Evolutionary conservation across 2,113 vertebrate genomes (phyloP).

Genomic region (Xiphorhynchus elegans): DNA sequence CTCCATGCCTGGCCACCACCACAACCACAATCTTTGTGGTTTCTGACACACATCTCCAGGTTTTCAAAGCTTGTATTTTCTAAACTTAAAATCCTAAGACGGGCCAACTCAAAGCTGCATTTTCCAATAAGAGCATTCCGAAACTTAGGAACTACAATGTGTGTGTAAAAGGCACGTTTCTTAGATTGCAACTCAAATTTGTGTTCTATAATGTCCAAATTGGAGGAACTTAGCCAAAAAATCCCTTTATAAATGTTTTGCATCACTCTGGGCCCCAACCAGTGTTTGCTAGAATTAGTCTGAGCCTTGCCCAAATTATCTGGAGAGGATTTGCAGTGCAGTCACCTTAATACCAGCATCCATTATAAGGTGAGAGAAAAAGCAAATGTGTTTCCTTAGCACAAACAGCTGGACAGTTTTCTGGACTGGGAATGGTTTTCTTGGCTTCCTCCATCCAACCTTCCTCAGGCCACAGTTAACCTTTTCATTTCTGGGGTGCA

Average conservation of each 20-base stretch:
- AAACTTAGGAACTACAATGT: background rate
- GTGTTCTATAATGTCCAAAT: background rate
- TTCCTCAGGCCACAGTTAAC: background rate
- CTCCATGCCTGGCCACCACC: background rate
- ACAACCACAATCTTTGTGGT: background rate
- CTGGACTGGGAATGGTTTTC: background rate
- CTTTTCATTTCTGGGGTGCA: background rate
- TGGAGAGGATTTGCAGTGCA: background rate
- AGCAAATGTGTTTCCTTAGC: background rate
- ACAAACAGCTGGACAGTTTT: background rate
- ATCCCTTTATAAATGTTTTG: background rate
- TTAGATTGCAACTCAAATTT: background rate
- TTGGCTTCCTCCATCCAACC: background rate
- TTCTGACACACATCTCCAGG: background rate
- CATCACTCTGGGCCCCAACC: background rate
- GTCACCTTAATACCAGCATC: background rate
- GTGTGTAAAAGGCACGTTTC: background rate
- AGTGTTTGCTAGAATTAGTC: background rate
- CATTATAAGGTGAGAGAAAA: background rate
- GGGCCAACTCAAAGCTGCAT: background rate
- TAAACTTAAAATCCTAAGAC: background rate
- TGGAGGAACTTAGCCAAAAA: background rate
- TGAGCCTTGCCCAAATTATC: background rate
- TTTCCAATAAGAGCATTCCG: background rate
- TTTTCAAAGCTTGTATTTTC: slow-evolving; percentile 2